Evolutionary conservation across 2,113 vertebrate genomes (phyloP).

Genomic region (Urocolius indicus): DNA sequence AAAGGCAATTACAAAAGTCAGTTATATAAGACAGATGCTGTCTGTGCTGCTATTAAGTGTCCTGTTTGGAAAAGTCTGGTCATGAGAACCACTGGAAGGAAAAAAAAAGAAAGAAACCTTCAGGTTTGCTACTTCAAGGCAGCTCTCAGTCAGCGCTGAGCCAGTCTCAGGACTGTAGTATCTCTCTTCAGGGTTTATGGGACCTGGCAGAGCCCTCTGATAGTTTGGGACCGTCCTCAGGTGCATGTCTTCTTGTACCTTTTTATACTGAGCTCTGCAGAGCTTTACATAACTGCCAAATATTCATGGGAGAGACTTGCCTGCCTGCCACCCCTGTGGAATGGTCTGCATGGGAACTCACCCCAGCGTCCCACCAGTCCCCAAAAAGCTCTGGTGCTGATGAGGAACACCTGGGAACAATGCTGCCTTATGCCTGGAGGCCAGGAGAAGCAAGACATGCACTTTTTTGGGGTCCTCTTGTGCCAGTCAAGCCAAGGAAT

Average conservation of each 20-base stretch:
- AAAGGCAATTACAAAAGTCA: background rate
- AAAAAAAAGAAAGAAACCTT: background rate
- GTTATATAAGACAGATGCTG: background rate
- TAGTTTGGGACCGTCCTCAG: background rate
- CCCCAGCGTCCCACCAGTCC: background rate
- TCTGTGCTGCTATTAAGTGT: background rate
- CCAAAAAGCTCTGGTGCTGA: background rate
- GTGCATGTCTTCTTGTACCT: fast-evolving
- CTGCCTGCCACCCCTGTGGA: background rate
- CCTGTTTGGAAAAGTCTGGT: background rate
- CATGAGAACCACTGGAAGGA: background rate
- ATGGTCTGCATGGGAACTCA: background rate
- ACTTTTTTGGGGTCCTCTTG: background rate
- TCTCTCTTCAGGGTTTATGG: background rate
- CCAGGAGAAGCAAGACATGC: background rate
- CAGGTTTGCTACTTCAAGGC: background rate
- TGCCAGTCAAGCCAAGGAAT: background rate
- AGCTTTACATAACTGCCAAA: background rate
- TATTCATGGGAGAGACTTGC: background rate
- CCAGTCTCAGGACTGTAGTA: background rate
- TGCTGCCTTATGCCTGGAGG: background rate
- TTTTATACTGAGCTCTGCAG: background rate
- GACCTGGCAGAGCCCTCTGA: background rate
- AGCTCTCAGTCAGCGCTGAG: background rate
- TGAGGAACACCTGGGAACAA: background rate